Evolutionary conservation across 2,888 invertebrate species (phyloP), one percentile per base, ranked within the genome.

Genomic region (Chamaedrilus cognettii): DNA sequence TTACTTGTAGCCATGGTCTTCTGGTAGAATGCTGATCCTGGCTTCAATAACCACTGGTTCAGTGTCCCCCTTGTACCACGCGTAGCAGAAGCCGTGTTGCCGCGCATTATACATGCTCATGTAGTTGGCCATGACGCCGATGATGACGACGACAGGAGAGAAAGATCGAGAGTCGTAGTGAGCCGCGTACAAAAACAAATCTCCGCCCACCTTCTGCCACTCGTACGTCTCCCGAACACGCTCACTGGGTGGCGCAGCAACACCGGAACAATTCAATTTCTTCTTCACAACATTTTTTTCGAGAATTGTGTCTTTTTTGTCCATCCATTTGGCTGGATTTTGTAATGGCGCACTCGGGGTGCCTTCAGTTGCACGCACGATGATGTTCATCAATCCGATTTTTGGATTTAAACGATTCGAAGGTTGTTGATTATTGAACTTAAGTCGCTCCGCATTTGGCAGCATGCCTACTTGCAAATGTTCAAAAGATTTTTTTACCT

Each of bases 171-270:
- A 4, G 33, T 67, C 67, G n/a, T 42, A 32, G 35, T 64, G 57
- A 26, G 67, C 67, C 5, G 67, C 63, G 59, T 51, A 67, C 23
- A 67, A 59, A 42, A 57, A 67, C 7, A 64, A 1, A 1, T 50
- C 51, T 31, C 1, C 15, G 0, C 19, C 31, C 23, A 66, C 51
- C 4, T 15, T 65, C 32, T 60, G 59, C 65, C 65, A 65, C 33
- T 32, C 15, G 31, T 52, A 62, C 1, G 50, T 19, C 52, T 51
- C 62, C 50, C 1, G 15, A 19, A 62, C 5, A 33, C 31, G 7
- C 2, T 50, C 51, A 11, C 30, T n/a, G 2, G 62, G 62, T 52
- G 32, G 58, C 19, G 11, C 49, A 19, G 49, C 15, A 19, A 11
- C 49, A 49, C 19, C 49, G 49, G 15, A 15, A 19, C 49, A 49